Evolutionary conservation across 2,888 invertebrate species (phyloP), one percentile per base, ranked within the genome.

Genomic region (Hypercompe scribonia): DNA sequence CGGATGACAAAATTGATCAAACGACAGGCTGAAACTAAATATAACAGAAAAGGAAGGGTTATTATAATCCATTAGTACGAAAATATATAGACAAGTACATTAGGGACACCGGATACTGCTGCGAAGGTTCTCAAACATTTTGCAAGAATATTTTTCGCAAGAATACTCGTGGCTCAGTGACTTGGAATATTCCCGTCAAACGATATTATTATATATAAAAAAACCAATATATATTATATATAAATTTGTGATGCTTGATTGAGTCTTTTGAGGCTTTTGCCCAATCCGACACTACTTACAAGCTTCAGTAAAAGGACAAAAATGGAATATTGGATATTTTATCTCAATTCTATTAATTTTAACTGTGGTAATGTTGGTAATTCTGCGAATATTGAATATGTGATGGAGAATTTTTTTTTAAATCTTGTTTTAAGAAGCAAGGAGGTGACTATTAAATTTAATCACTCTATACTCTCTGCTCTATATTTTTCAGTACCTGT

Each of bases 21-120:
- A 50, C 50, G 34, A 46, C 34, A 3, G 0, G 7, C 42, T 4
- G 24, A 33, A 65, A 50, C 46, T 50, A 65, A 65, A 65, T 64
- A 34, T 34, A 65, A 33, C n/a, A 1, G 18, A 21, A 36, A 65
- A 70, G 28, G 13, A 61, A 70, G 46, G 70, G 65, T 46, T 50
- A 24, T 31, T 61, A 36, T 54, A 46, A 31, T 61, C 36, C 63
- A 72, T 71, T 64, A 73, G 65, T 13, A 33, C 13, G 39, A 24
- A 65, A 58, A 69, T 54, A 58, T 39, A 11, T 36, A 64, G 61
- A 58, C 71, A 72, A 65, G 33, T 24, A 64, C 68, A 54, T 72
- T 65, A 68, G n/a, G 39, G 72, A 65, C 31, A 69, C 58, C 64
- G 50, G 72, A 69, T 69, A 68, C 69, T 31, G 34, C n/a, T 8